phyloP scores from a whole-genome alignment of 2,113 vertebrate genomes.

The Leucopsar rothschildi region DNA sequence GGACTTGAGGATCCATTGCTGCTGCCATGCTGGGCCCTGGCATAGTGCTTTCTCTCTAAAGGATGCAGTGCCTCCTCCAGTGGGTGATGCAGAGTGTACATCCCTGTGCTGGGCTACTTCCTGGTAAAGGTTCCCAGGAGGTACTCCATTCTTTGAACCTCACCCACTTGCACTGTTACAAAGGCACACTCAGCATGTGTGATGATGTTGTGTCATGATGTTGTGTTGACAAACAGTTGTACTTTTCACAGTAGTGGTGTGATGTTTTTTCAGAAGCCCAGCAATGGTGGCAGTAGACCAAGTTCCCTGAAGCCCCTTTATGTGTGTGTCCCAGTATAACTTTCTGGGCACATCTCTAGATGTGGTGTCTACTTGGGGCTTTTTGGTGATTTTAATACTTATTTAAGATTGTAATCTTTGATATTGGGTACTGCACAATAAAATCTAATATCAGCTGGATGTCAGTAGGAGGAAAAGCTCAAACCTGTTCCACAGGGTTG shows the following conservation, averaged over 20 bases:
- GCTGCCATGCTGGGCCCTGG: background rate
- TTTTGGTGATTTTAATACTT: background rate
- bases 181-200: background rate
- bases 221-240: background rate
- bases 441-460: background rate
- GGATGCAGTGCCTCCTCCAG: background rate
- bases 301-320: background rate
- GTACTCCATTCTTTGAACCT: background rate
- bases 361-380: background rate
- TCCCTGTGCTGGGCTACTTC: background rate
- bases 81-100: background rate
- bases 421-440: rapidly evolving
- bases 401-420: background rate
- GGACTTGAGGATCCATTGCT: background rate
- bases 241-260: background rate
- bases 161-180: rapidly evolving
- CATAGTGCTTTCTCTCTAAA: background rate
- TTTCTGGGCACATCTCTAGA: background rate
- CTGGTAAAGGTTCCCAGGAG: background rate
- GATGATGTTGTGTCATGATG: background rate
- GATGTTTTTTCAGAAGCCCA: background rate
- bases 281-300: background rate
- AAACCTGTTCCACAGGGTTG: background rate
- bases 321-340: background rate
- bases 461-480: background rate